These are phyloP conservation scores for Melanerpes aurifrons DNA, from an alignment of 2,113 vertebrate species.

Conservation along the genomic window DNA sequence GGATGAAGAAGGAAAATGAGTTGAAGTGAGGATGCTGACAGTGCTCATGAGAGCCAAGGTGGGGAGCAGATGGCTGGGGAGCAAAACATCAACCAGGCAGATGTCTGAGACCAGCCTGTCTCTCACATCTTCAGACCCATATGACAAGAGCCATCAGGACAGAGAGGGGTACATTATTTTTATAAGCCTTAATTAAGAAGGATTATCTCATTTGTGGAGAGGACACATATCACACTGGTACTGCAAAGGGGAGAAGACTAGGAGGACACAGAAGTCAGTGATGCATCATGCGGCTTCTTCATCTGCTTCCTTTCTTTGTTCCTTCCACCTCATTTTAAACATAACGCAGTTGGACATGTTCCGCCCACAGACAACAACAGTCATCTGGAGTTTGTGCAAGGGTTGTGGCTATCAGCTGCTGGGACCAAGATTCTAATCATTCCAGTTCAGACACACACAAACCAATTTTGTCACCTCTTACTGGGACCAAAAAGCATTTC, in stretches of 20 bases:
- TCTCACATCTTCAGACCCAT: slow-evolving; percentile 2
- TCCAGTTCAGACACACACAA: background rate
- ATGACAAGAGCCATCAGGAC: slow-evolving; percentile 6
- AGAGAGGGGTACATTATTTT: background rate
- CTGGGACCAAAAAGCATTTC: background rate
- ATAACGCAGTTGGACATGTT: background rate
- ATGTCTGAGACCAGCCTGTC: background rate
- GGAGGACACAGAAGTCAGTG: background rate
- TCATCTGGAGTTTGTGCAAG: background rate
- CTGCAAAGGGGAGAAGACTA: background rate
- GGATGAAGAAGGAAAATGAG: background rate
- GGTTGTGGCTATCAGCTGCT: background rate
- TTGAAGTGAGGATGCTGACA: background rate
- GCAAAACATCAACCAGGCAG: background rate
- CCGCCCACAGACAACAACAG: background rate
- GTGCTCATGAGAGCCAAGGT: background rate
- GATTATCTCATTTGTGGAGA: background rate
- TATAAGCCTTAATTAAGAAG: slow-evolving; percentile 37
- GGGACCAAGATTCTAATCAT: background rate
- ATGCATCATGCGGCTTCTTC: background rate
- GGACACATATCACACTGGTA: fast-evolving
- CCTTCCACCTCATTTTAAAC: background rate
- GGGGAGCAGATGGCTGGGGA: slow-evolving; percentile 32
- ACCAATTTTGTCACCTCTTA: background rate
- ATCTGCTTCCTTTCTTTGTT: background rate